Conservation (phyloP, 1,140 invertebrate species). For the Lysiphlebus fabarum region DNA sequence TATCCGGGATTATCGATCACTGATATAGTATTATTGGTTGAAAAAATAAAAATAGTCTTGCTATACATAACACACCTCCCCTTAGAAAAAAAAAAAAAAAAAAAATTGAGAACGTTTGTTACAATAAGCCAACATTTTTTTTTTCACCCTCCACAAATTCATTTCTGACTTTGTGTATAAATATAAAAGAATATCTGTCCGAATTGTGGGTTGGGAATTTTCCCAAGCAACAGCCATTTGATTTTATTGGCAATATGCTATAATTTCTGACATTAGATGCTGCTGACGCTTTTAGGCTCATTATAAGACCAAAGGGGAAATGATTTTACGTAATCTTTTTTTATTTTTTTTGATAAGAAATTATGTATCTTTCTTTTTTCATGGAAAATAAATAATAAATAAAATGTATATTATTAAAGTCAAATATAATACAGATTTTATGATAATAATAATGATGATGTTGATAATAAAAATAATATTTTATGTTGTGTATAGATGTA, state of each 20-base stretch:
- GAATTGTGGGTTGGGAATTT: conserved; percentile 30
- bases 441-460: too few species aligned
- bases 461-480: too few species aligned
- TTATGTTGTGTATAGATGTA: too few species aligned
- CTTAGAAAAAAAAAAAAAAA: not conserved
- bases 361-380: conserved; percentile 39
- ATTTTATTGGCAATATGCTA: conserved; percentile 59
- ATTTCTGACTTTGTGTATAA: conserved; percentile 34
- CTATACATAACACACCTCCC: too few species aligned
- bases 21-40: conserved; percentile 41
- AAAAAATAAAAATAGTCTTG: not conserved
- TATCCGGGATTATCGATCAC: conserved; percentile 45
- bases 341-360: conserved; percentile 45
- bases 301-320: conserved; percentile 32
- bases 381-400: conserved; percentile 6
- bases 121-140: conserved; percentile 41
- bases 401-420: too few species aligned
- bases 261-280: conserved; percentile 57
- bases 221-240: conserved; percentile 29
- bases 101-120: conserved; percentile 40
- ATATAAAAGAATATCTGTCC: conserved; percentile 16
- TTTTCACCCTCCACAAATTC: conserved; percentile 32
- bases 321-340: conserved; percentile 46
- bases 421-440: too few species aligned
- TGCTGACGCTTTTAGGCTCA: conserved; percentile 55